Evolutionary conservation across 2,113 vertebrate genomes (phyloP), one percentile per base, ranked within the genome.

Genomic region (Cathartes aura): DNA sequence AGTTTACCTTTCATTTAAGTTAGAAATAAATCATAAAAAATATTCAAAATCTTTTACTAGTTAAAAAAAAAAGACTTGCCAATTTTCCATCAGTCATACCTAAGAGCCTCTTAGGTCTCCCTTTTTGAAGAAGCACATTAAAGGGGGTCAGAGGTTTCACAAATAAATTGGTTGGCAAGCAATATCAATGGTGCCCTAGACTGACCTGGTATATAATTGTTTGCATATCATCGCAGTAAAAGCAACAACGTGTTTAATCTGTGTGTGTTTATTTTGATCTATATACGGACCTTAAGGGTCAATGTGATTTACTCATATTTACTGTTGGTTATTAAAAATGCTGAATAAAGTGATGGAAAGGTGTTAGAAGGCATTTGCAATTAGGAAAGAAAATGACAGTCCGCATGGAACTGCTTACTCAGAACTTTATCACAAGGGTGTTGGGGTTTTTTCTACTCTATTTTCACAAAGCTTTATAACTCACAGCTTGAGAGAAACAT

Each of bases 231-330:
- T 47, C 96, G 87, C 84, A 95, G 90, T 94, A 98, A 97, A 96
- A 96, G 86, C 93, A 96, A 96, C 96, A 97, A 90, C 26, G 4
- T 91, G 83, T 96, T 97, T 98, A 97, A 98, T 98, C 97, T 97
- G 36, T 86, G 34, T 78, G 45, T 97, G 85, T 97, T 97, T 98
- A 97, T 98, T 98, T 98, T 97, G 90, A 97, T 92, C 95, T 96
- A 91, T 96, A 92, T 76, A 82, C 60, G 68, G 96, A 98, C 97
- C 95, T 98, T 83, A 93, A 86, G 94, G 97, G 97, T 98, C 97
- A 98, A 98, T 91, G 92, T 32, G 97, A 98, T 98, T 98, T 98
- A 98, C 97, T 97, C 95, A 97, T 93, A 96, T 94, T 96, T 94
- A 96, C 85, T 92, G 94, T 80, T 94, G 82, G 95, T 98, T 98